These are phyloP conservation scores for Oplegnathus fasciatus DNA, from an alignment of 2,113 vertebrate species.

Conservation along the genomic window DNA sequence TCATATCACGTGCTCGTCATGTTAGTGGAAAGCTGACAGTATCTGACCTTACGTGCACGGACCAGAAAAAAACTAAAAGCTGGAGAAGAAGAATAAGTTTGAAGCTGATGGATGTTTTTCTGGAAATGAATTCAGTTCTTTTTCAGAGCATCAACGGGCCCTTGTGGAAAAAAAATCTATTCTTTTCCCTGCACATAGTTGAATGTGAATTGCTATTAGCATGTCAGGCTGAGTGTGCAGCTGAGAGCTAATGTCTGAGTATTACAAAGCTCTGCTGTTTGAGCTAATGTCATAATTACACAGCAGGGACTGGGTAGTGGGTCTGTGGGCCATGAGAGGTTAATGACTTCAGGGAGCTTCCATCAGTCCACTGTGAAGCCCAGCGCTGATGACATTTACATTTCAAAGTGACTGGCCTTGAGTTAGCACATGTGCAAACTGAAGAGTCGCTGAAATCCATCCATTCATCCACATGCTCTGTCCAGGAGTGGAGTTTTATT, in stretches of 20 bases:
- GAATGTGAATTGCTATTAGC: background rate
- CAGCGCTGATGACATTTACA: slow-evolving; percentile 26
- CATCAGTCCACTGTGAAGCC: background rate
- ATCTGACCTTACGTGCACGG: background rate
- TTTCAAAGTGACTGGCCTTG: slow-evolving; percentile 17
- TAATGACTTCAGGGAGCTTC: slow-evolving; percentile 27
- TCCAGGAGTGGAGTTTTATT: background rate
- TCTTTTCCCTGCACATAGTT: background rate
- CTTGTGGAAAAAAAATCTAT: background rate
- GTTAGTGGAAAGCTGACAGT: background rate
- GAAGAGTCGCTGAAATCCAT: background rate
- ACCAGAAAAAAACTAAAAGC: background rate
- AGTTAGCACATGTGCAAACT: background rate
- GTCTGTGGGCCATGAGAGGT: slow-evolving; percentile 19
- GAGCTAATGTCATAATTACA: slow-evolving; percentile 32
- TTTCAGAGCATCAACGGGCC: background rate
- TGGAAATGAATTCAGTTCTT: background rate
- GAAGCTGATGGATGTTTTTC: background rate
- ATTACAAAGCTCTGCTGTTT: slow-evolving; percentile 24
- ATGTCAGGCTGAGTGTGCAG: background rate
- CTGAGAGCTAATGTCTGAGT: slow-evolving; percentile 10
- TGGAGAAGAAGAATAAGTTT: background rate
- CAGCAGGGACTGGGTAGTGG: background rate
- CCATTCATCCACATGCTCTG: background rate
- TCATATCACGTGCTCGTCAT: background rate